Base-by-base conservation (phyloP, 2,888 invertebrate genomes). In the Cephus rjabovi region DNA sequence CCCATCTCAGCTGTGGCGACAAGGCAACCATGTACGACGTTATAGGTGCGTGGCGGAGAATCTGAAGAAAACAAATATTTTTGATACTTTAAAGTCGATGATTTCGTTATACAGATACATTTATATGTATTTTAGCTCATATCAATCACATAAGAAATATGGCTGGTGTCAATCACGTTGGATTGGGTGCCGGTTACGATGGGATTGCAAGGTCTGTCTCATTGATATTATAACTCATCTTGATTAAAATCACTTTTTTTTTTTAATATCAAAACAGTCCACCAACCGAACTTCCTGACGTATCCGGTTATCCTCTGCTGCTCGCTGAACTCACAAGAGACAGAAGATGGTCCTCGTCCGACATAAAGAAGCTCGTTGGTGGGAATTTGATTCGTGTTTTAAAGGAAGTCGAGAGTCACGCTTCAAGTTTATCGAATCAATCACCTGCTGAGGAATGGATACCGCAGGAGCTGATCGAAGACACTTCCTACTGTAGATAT, bases 111-210 rank as follows among this genome's bases (percentile, higher is more conserved):
- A 30, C 6, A 33, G 37, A 68, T 12, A 23, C 35, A 74, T 73
- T 31, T n/a, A 31, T 77, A 75, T 56, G 73, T 77, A 40, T 86
- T 86, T 76, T 80, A 91, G 94, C 93, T 83, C 94, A 94, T 84
- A 94, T 95, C 83, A 95, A 95, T 89, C 94, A 95, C 90, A 94
- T 95, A 82, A 92, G 94, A 75, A 93, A 93, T 82, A 93, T 94
- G 75, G 94, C 95, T 74, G 95, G 95, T 12, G 93, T 95, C 68
- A 94, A 95, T 87, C 94, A 95, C 83, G 94, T 95, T 78, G 95
- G 95, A 4, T 91, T 95, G 35, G 95, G 95, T 34, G 93, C 93
- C 34, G 94, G 93, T 77, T 94, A 93, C 86, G 93, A 94, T 81
- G 94, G 94, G 75, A 93, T 94, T 82, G 91, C 92, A 83, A 92